phyloP scores from a whole-genome alignment of 1,140 invertebrate genomes.

The Cepaea nemoralis region DNA sequence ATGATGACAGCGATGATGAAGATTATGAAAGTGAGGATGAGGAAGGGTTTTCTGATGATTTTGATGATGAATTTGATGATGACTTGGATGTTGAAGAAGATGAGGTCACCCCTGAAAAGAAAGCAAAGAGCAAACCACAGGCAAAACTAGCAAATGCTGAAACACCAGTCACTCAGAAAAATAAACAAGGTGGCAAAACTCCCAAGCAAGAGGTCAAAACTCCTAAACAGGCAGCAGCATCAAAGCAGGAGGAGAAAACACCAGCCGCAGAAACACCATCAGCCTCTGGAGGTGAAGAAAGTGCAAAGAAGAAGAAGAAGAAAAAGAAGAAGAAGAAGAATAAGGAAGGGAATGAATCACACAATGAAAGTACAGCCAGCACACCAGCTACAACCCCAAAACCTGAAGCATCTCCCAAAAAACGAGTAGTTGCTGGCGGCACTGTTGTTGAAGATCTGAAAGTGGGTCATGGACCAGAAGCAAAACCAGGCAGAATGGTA shows the following conservation, averaged over 20 bases:
- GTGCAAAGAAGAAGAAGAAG: slow-evolving; percentile 44
- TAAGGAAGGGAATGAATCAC: slow-evolving; percentile 3
- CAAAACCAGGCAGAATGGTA: slow-evolving; percentile 83
- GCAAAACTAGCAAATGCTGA: not conserved
- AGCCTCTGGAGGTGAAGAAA: slow-evolving; percentile 16
- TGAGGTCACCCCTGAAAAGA: slow-evolving; percentile 10
- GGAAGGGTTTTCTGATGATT: slow-evolving; percentile 18
- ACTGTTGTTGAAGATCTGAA: slow-evolving; percentile 84
- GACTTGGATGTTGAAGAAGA: slow-evolving; percentile 33
- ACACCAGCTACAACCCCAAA: slow-evolving; percentile 39
- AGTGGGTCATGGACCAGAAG: slow-evolving; percentile 82
- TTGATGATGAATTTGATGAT: slow-evolving; percentile 31
- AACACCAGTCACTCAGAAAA: not conserved
- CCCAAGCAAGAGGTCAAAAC: not conserved
- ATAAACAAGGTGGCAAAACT: not conserved
- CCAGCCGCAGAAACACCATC: too few relatives aligned
- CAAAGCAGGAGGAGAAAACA: not conserved
- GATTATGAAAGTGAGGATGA: slow-evolving; percentile 23
- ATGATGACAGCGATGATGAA: slow-evolving; percentile 33
- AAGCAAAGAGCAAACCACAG: slow-evolving; percentile 8
- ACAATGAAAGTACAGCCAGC: slow-evolving; percentile 7
- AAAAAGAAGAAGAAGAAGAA: slow-evolving; percentile 47
- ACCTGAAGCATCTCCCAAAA: slow-evolving; percentile 73
- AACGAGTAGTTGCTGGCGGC: slow-evolving; percentile 78
- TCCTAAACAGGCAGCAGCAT: not conserved